Percentiles rank a stretch among this genome's conserved stretches.
phyloP scores from a whole-genome alignment of 2,113 vertebrate genomes.

The Oenanthe melanoleuca region DNA sequence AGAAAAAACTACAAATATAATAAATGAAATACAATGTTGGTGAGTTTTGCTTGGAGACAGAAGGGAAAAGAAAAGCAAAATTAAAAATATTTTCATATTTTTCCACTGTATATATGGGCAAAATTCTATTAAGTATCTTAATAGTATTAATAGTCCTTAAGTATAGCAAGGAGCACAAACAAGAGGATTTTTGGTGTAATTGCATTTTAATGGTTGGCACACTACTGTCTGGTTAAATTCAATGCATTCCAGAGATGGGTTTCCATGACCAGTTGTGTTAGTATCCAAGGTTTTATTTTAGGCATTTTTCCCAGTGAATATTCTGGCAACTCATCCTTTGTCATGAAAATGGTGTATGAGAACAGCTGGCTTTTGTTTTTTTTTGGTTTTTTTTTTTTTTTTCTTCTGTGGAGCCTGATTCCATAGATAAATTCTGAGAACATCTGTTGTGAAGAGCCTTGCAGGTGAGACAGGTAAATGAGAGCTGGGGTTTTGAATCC shows the following conservation, averaged over 20 bases:
- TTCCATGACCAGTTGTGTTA: neutral
- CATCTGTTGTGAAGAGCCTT: rapidly evolving
- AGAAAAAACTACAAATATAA: neutral
- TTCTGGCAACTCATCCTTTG: neutral
- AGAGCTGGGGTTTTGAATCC: neutral
- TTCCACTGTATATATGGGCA: rapidly evolving
- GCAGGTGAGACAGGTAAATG: neutral
- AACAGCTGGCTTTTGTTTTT: neutral
- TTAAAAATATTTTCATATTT: neutral
- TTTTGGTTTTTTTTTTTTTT: neutral
- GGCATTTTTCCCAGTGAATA: neutral
- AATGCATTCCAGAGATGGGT: neutral
- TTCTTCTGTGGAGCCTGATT: neutral
- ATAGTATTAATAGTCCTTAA: too few species aligned
- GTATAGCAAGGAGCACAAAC: neutral
- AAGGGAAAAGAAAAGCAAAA: neutral
- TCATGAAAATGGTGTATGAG: neutral
- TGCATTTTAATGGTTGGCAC: neutral
- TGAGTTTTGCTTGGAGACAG: neutral
- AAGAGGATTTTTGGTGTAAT: neutral
- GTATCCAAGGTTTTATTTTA: neutral
- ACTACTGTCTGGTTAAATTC: neutral
- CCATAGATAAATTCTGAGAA: neutral
- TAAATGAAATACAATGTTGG: neutral
- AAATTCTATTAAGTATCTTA: neutral